These are phyloP conservation scores for Eriocheir sinensis DNA, from an alignment of 1,140 invertebrate genomes.

Conservation along the genomic window DNA sequence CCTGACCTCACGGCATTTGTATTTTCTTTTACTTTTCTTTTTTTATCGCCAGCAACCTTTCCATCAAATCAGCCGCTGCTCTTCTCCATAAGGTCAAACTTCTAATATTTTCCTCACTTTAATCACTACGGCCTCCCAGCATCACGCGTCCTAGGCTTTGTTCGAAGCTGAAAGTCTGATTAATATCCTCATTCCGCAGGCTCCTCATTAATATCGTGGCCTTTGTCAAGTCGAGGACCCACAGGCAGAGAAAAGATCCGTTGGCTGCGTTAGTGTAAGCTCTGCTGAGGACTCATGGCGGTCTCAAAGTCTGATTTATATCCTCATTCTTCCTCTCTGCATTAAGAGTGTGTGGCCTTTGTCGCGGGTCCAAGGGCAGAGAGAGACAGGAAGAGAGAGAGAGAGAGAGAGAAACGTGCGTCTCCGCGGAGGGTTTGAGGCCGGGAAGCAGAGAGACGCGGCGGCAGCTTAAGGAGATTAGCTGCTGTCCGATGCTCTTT, in stretches of 20 bases:
- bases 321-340: too few species aligned
- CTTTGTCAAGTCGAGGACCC: too few species aligned
- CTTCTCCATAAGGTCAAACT: background rate
- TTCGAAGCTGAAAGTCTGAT: background rate
- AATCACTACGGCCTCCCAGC: background rate
- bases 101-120: background rate
- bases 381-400: too few species aligned
- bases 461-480: constrained; percentile 3
- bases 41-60: constrained; percentile 15
- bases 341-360: too few species aligned
- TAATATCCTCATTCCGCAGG: background rate
- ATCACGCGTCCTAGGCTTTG: background rate
- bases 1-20: background rate
- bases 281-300: too few species aligned
- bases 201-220: background rate
- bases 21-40: too few species aligned
- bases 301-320: too few species aligned
- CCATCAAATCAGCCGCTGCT: background rate
- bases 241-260: too few species aligned
- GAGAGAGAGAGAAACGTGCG: background rate
- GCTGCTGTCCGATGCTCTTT: constrained; percentile 12
- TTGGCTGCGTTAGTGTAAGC: too few species aligned
- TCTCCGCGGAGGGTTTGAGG: background rate
- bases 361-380: background rate
- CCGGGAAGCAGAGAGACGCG: background rate